Base-by-base conservation (phyloP, 2,797 vertebrate genomes). In the Sternotherus odoratus region DNA sequence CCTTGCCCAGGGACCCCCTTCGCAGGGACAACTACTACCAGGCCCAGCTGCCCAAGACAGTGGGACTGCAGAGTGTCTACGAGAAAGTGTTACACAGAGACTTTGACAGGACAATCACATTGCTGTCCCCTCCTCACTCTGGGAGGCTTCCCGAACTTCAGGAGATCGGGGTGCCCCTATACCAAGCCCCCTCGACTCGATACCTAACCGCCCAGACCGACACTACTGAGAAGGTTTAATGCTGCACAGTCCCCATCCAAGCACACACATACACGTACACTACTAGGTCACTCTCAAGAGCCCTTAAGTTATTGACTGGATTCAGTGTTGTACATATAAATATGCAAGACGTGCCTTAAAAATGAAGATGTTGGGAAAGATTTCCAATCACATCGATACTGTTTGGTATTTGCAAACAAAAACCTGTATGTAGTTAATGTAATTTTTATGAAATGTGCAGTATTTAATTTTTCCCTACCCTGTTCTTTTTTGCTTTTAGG, bases 11-110 rank as follows among this genome's bases (percentile, higher is more conserved):
- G 77, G 99, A 99, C 90, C 98, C 98, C 19, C 95, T 99, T 80
- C 98, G 98, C 79, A 98, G 99, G 95, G 99, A 99, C 94, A 98
- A 98, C 97, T 99, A 98, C 97, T 99, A 99, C 79, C 99, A 99
- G 60, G 98, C 98, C 79, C 99, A 99, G 94, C 91, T 99, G 79
- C 98, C 98, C 86, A 99, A 99, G 98, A 98, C 98, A 36, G 98
- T 98, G 6, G 99, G 97, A 13, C 98, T 99, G 80, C 99, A 99
- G 96, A 99, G 99, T 0, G 99, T 99, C 74, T 99, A 99, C 0
- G 99, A 99, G 97, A 99, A 99, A 96, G 99, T 99, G 77, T 98
- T 99, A 89, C 99, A 99, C 97, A 98, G 99, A 93, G 99, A 99
- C 95, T 99, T 99, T 90, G 99, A 99, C 94, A 94, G 98, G 97